Percentiles rank a stretch among this genome's conserved stretches.
These are phyloP conservation scores for Astropecten irregularis DNA, from an alignment of 53 echinoderm and acorn worm species.

Conservation along the genomic window DNA sequence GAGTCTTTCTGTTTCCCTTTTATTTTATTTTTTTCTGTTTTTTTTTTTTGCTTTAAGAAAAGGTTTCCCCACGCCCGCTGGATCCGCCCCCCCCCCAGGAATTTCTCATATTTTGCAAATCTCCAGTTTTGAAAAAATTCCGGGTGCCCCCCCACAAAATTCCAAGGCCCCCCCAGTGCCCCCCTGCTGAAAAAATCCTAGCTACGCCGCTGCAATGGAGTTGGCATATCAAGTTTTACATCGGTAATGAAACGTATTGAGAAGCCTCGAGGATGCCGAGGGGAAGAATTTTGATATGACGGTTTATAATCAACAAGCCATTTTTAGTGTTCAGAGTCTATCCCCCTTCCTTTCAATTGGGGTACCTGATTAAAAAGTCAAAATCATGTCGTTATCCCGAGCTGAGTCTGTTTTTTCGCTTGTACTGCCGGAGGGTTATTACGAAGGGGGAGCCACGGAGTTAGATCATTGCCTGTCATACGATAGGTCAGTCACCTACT, in stretches of 20 bases:
- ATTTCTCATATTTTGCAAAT: too few relatives aligned
- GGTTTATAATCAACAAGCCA: slow-evolving; percentile 6
- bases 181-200: too few relatives aligned
- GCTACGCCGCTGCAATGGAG: too few relatives aligned
- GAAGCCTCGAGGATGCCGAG: background rate
- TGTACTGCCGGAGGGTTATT: background rate
- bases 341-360: slow-evolving; percentile 36
- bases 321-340: slow-evolving; percentile 5
- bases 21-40: too few relatives aligned
- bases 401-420: background rate
- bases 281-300: slow-evolving; percentile 37
- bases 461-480: slow-evolving; percentile 25
- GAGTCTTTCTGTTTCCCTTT: too few relatives aligned
- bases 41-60: too few relatives aligned
- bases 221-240: background rate
- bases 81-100: too few relatives aligned
- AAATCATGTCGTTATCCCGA: slow-evolving; percentile 11
- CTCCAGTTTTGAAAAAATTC: too few relatives aligned
- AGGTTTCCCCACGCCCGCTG: too few relatives aligned
- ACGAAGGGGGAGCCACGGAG: background rate
- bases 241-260: background rate
- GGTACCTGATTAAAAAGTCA: slow-evolving; percentile 41
- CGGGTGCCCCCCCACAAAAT: too few relatives aligned
- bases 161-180: too few relatives aligned
- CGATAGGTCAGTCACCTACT: slow-evolving; percentile 53